These are phyloP conservation scores for Chaetogeoica ovagalla DNA, from an alignment of 2,888 invertebrate genomes.

Conservation along the genomic window DNA sequence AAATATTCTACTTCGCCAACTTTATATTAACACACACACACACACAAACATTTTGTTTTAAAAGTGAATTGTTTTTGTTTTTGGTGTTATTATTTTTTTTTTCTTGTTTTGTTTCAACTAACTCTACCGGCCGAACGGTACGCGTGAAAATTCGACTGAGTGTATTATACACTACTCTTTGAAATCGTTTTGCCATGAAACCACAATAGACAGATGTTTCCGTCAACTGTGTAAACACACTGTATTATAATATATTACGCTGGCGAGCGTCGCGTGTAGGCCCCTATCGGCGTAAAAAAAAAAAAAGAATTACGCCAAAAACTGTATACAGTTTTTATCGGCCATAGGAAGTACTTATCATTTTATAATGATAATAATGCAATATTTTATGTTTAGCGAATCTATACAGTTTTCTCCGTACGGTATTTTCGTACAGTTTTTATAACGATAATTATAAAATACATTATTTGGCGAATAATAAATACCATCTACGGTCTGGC, in stretches of 20 bases:
- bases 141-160: not conserved
- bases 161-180: slow-evolving; percentile 1
- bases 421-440: too few relatives aligned
- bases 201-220: slow-evolving; percentile 48
- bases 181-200: slow-evolving; percentile 7
- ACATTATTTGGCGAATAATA: too few relatives aligned
- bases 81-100: not conserved
- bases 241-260: slow-evolving; percentile 28
- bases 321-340: slow-evolving; percentile 18
- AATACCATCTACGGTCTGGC: too few relatives aligned
- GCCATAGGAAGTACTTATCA: slow-evolving; percentile 34
- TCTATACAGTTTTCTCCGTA: too few relatives aligned
- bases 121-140: not conserved
- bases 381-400: not conserved
- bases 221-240: slow-evolving; percentile 49
- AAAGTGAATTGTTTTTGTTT: not conserved
- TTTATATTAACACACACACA: too few relatives aligned
- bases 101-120: not conserved
- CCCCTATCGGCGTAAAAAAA: slow-evolving; percentile 46
- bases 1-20: too few relatives aligned
- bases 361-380: slow-evolving; percentile 17
- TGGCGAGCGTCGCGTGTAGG: slow-evolving; percentile 36
- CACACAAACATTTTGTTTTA: not conserved
- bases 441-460: too few relatives aligned
- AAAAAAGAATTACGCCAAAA: slow-evolving; percentile 27